These are phyloP conservation scores for Salvelinus fontinalis DNA, from an alignment of 2,113 vertebrate genomes.

Conservation along the genomic window DNA sequence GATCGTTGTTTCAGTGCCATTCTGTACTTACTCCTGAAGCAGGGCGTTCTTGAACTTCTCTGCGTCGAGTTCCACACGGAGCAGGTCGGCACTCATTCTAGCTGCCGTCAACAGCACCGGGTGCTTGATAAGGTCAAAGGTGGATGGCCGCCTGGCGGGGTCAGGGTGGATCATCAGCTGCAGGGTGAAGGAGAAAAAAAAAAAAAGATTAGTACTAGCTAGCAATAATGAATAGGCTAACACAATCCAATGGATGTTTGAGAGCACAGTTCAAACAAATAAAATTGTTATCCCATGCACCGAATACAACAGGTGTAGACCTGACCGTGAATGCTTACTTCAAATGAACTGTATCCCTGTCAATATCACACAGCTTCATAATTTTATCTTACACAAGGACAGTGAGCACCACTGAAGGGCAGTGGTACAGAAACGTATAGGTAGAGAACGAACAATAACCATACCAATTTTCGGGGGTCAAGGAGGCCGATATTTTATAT, in stretches of 20 bases:
- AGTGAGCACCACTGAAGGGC: too few relatives aligned
- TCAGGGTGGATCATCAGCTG: constrained; percentile 95
- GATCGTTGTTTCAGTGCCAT: too few relatives aligned
- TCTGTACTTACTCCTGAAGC: constrained; percentile 87
- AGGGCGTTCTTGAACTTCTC: constrained; percentile 97
- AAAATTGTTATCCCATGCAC: too few relatives aligned
- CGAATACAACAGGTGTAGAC: too few relatives aligned
- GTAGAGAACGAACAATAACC: too few relatives aligned
- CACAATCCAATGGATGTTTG: too few relatives aligned
- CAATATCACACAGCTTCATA: too few relatives aligned
- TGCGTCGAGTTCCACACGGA: constrained; percentile 93
- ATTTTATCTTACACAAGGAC: too few relatives aligned
- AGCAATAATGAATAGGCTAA: neutral
- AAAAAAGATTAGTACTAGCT: neutral
- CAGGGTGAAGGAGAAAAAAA: neutral
- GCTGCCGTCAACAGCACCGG: constrained; percentile 89
- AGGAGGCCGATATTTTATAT: too few relatives aligned
- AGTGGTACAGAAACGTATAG: too few relatives aligned
- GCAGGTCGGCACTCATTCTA: constrained; percentile 91
- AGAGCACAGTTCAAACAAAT: neutral
- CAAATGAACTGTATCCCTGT: neutral
- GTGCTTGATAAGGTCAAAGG: constrained; percentile 87
- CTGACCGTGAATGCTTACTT: too few relatives aligned
- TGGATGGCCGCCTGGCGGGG: constrained; percentile 85
- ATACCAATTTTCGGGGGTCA: too few relatives aligned